phyloP scores from a whole-genome alignment of 2,113 vertebrate species.

The Phrynocephalus versicolor region DNA sequence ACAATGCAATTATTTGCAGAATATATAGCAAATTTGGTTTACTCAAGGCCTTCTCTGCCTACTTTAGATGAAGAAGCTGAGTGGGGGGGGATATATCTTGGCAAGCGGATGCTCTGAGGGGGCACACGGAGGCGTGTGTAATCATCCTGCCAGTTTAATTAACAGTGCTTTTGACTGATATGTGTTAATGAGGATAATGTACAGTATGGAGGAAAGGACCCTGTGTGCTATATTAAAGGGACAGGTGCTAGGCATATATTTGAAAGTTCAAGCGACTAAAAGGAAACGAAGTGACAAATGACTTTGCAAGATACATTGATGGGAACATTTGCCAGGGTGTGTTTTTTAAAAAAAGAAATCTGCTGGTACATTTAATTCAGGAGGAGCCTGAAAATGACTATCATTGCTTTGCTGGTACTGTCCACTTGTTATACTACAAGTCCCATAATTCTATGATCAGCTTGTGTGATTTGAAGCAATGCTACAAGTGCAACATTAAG shows the following conservation, averaged over 20 bases:
- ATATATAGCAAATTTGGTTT: conserved; percentile 56
- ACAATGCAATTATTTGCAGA: conserved; percentile 54
- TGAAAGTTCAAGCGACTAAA: conserved; percentile 62
- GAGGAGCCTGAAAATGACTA: conserved; percentile 7
- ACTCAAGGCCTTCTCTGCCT: conserved; percentile 63
- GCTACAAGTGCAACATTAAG: neutral
- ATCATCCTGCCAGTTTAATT: conserved; percentile 62
- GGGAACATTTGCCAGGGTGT: conserved; percentile 30
- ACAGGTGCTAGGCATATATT: conserved; percentile 65
- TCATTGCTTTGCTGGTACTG: neutral
- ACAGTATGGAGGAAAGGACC: conserved; percentile 70
- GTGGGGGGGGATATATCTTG: conserved; percentile 67
- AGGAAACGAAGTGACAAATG: conserved; percentile 41
- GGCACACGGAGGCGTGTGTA: conserved; percentile 64
- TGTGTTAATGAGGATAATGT: conserved; percentile 74
- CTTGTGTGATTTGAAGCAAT: neutral
- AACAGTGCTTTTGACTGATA: conserved; percentile 69
- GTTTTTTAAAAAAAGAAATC: conserved; percentile 18
- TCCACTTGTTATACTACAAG: neutral
- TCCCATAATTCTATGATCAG: neutral
- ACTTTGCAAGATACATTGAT: conserved; percentile 20
- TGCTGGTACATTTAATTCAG: neutral
- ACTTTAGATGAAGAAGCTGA: conserved; percentile 57
- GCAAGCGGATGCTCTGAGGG: conserved; percentile 57
- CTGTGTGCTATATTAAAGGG: conserved; percentile 69